Evolutionary conservation across 2,113 vertebrate species (phyloP).

Genomic region (Periophthalmodon schlosseri): DNA sequence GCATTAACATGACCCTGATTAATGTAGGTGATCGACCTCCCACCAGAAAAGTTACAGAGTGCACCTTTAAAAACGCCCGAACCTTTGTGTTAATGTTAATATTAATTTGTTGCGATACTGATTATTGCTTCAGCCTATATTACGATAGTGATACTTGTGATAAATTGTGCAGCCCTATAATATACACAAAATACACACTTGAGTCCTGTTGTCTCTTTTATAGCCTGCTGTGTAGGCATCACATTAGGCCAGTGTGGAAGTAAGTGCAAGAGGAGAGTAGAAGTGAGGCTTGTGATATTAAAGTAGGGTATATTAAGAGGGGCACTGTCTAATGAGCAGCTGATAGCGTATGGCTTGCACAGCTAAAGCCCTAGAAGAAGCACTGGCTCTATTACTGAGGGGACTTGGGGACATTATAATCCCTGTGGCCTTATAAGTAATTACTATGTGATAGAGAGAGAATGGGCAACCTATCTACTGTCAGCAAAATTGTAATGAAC

Average conservation of each 20-base stretch:
- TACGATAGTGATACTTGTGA: not conserved
- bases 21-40: no score
- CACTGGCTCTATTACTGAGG: conserved; percentile 59
- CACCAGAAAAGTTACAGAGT: no score
- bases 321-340: conserved; percentile 49
- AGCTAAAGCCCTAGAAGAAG: conserved; percentile 59
- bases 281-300: conserved; percentile 51
- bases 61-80: no score
- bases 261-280: conserved; percentile 26
- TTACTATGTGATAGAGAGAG: conserved; percentile 67
- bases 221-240: conserved; percentile 55
- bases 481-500: conserved; percentile 69
- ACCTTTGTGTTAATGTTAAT: no score
- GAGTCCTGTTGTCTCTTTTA: conserved; percentile 36
- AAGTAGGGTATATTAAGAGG: conserved; percentile 55
- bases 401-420: conserved; percentile 67
- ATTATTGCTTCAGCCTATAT: no score
- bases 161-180: no score
- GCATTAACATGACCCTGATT: no score
- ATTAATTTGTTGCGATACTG: no score
- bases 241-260: conserved; percentile 51
- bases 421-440: conserved; percentile 69
- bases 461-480: conserved; percentile 61
- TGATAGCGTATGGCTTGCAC: conserved; percentile 42
- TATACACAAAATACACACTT: not conserved